Base-by-base conservation (phyloP, 2,797 vertebrate genomes). In the Crax fasciolata region DNA sequence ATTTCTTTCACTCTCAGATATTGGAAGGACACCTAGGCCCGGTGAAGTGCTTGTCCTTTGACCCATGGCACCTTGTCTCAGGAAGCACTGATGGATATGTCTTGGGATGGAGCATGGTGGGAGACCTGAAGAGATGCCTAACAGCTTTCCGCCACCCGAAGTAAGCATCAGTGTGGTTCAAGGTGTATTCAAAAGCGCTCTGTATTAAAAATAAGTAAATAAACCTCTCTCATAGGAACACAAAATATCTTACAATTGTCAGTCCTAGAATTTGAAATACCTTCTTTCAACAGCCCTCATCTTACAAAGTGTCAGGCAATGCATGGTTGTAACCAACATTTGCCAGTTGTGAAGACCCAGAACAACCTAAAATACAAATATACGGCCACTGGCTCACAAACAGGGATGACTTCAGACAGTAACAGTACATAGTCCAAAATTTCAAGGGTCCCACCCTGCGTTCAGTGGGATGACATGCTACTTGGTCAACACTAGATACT, bases 91-190 rank as follows among this genome's bases (percentile, higher is more conserved):
- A 97, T 3, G 98, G 98, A 46, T 98, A 97, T 11, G 98, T 98
- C 92, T 98, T 98, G 96, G 98, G 98, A 66, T 99, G 99, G 99
- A 99, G 99, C 97, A 96, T 98, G 97, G 55, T 96, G 97, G 93
- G 97, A 38, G 98, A 97, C 2, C 94, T 97, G 0, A 97, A 97
- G 77, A 96, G 97, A 59, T 98, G 98, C 44, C 98, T 99, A 2
- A 98, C 95, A 92, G 98, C 97, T 55, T 99, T 98, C 96, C 97
- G 70, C 68, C 99, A 99, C 90, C 99, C 98, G 12, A 98, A 96
- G 99, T 99, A 97, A 96, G 98, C 96, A 41, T 30, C 13, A 0
- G 18, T 28, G 38, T 6, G n/a, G n/a, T 72, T 61, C 44, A 25
- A 55, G 4, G 11, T 77, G 41, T 38, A 19, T 24, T 66, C 28